Base-by-base conservation (phyloP, 2,113 vertebrate genomes). In the Myocastor coypus region DNA sequence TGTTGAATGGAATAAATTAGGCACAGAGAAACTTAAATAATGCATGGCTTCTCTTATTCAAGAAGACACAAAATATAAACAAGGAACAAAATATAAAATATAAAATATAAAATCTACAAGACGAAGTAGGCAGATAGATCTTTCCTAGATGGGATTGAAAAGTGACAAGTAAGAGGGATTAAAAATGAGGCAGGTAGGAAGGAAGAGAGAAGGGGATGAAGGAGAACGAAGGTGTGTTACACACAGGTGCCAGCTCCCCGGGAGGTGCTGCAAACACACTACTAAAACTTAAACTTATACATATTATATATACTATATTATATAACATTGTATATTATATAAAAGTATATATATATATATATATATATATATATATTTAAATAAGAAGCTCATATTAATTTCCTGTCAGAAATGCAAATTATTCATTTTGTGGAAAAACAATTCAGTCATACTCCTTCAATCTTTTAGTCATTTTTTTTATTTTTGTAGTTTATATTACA, bases 391-490 rank as follows among this genome's bases (percentile, higher is more conserved):
- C 59, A 63, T 24, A 28, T 86, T n/a, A 78, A 77, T 4, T 83
- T 89, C 3, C n/a, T 87, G 2, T 5, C 68, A 89, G 32, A 94
- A 77, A 57, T 80, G 83, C 69, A 75, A 93, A 94, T 55, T 80
- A 26, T 24, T 22, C 52, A 64, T 83, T 89, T 89, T 73, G 3
- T 7, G n/a, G 68, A 92, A 40, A 57, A 71, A 24, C 61, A 93
- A 88, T 9, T 89, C 57, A 87, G 6, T 57, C 37, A 61, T 52
- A 69, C 88, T 12, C 32, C 16, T 91, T 92, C 37, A 77, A 19
- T 81, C 1, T 66, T 83, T 40, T 55, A 20, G 73, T 16, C 52
- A 4, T 83, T 26, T 69, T 90, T 91, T 46, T 77, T n/a, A 37
- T 90, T 64, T 0, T 17, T 81, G 12, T 55, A 42, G 14, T 93